These are phyloP conservation scores for Solea solea DNA, from an alignment of 2,113 vertebrate genomes.

Conservation along the genomic window DNA sequence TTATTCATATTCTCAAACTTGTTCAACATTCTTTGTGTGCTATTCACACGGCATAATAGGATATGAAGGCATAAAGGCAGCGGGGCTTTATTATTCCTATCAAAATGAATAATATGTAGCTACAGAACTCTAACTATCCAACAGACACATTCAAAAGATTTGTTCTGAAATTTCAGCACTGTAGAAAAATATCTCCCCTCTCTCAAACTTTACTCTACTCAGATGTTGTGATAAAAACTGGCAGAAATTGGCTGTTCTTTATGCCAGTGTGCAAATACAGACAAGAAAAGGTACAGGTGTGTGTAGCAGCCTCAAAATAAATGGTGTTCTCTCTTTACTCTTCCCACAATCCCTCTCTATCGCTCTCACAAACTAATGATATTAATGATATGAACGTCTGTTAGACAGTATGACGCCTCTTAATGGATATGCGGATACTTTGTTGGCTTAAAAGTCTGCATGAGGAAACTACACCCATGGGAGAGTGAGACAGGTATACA, in stretches of 20 bases:
- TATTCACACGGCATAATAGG: conserved; percentile 29
- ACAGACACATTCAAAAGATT: conserved; percentile 14
- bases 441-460: conserved; percentile 77
- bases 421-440: conserved; percentile 58
- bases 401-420: conserved; percentile 57
- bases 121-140: conserved; percentile 22
- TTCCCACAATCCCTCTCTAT: neutral
- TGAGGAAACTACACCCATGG: conserved; percentile 75
- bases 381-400: conserved; percentile 63
- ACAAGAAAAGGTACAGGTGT: conserved; percentile 14
- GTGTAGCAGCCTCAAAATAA: conserved; percentile 1
- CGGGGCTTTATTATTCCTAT: conserved; percentile 5
- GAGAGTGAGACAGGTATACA: conserved; percentile 57
- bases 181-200: conserved; percentile 1
- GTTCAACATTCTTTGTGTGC: conserved; percentile 11
- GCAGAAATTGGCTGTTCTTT: conserved; percentile 2
- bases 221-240: conserved; percentile 2
- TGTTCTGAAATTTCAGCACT: conserved; percentile 4
- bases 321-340: neutral
- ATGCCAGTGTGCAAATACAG: conserved; percentile 2
- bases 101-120: conserved; percentile 34
- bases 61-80: neutral
- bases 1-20: conserved; percentile 3
- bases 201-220: neutral
- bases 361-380: conserved; percentile 58